phyloP scores from a whole-genome alignment of 2,888 invertebrate species.

The Zaprionus obscuricornis region DNA sequence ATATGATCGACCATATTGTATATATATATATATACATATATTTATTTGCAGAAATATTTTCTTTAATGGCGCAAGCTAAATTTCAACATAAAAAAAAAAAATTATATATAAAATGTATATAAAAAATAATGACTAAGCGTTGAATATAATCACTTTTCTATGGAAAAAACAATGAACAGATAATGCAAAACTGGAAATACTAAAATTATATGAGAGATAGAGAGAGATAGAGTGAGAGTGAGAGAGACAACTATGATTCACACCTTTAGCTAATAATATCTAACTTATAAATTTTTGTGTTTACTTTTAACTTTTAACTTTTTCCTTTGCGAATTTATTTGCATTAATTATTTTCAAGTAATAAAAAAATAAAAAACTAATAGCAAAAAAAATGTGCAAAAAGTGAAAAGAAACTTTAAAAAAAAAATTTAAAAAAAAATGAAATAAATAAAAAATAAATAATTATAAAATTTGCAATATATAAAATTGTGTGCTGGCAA shows the following conservation, averaged over 20 bases:
- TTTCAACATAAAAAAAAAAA: constrained; percentile 12
- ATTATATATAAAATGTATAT: constrained; percentile 14
- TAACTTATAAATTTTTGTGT: constrained; percentile 13
- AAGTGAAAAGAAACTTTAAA: not conserved
- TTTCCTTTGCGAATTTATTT: constrained; percentile 41
- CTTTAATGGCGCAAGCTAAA: too few relatives aligned
- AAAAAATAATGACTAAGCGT: constrained; percentile 51
- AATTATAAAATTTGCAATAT: constrained; percentile 5
- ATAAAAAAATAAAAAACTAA: constrained; percentile 3
- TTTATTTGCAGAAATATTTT: too few relatives aligned
- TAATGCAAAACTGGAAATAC: constrained; percentile 31
- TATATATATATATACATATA: constrained; percentile 16
- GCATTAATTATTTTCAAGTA: constrained; percentile 28
- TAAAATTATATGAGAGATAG: not conserved
- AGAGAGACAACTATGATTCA: constrained; percentile 41
- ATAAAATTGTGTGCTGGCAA: constrained; percentile 13
- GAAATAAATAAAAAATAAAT: constrained; percentile 8
- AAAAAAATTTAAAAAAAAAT: constrained; percentile 1
- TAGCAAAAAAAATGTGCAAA: not conserved
- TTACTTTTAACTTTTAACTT: constrained; percentile 23
- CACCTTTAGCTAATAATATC: constrained; percentile 7
- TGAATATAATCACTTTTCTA: constrained; percentile 39
- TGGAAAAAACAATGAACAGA: constrained; percentile 30
- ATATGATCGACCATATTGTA: too few relatives aligned
- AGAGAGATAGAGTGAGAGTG: too few relatives aligned